phyloP scores from a whole-genome alignment of 2,888 invertebrate genomes.

The Drosophila glabriapex region DNA sequence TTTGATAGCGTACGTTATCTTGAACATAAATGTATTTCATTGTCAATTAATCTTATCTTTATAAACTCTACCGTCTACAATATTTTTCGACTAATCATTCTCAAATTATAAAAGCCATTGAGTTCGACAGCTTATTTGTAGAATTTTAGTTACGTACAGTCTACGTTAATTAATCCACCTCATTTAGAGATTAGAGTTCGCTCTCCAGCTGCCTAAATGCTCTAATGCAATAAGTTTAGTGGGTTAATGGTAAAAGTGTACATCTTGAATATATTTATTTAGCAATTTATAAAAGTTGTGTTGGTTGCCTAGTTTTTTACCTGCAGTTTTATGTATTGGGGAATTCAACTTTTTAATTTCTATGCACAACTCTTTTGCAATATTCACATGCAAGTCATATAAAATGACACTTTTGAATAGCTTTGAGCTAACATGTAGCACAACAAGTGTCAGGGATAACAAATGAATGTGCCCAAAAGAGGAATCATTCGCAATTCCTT shows the following conservation, averaged over 20 bases:
- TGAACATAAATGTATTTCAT: neutral
- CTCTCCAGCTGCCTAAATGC: neutral
- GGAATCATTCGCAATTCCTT: constrained; percentile 20
- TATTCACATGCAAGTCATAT: constrained; percentile 13
- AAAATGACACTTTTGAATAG: constrained; percentile 29
- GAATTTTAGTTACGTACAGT: neutral
- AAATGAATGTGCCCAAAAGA: constrained; percentile 51
- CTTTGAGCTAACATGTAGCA: constrained; percentile 27
- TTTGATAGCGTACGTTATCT: neutral
- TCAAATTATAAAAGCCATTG: neutral
- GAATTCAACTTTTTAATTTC: neutral
- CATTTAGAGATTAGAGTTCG: neutral
- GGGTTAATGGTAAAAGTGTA: neutral
- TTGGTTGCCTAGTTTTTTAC: neutral
- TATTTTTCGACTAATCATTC: neutral
- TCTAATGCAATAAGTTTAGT: neutral
- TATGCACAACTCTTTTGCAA: constrained; percentile 1
- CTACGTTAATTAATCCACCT: neutral
- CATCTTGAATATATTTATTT: neutral
- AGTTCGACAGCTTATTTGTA: too few species aligned
- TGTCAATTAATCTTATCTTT: neutral
- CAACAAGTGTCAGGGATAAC: constrained; percentile 45
- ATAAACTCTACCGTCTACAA: neutral
- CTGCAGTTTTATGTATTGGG: neutral
- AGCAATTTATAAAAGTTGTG: neutral